Evolutionary conservation across 2,113 vertebrate species (phyloP).

Genomic region (Pseudorhombus dupliciocellatus): DNA sequence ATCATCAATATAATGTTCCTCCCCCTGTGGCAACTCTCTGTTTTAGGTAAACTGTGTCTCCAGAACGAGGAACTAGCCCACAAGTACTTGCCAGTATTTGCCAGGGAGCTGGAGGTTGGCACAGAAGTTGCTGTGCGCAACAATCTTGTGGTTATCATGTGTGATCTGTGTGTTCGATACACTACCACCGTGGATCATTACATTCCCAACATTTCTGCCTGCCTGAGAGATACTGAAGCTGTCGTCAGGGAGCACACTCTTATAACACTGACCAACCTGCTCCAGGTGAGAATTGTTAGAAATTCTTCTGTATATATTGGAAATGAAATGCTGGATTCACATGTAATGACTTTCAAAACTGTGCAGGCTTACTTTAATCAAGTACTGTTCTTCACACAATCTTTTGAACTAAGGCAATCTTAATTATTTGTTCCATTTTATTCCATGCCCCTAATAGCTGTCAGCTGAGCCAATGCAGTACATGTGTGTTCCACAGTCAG

Average conservation of each 20-base stretch:
- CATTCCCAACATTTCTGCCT: conserved; percentile 87
- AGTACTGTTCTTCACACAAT: too few relatives aligned
- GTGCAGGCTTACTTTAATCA: too few relatives aligned
- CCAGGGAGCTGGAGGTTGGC: conserved; percentile 89
- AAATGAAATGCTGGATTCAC: too few relatives aligned
- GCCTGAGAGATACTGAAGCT: conserved; percentile 84
- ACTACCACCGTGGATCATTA: conserved; percentile 90
- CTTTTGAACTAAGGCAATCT: too few relatives aligned
- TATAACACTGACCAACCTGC: conserved; percentile 92
- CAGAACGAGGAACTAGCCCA: conserved; percentile 91
- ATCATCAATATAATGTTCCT: background rate
- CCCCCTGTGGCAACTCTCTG: background rate
- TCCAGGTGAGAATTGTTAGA: conserved; percentile 82
- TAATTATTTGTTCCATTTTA: too few relatives aligned
- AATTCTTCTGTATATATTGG: background rate
- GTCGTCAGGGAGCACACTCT: conserved; percentile 91
- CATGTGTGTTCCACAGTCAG: too few relatives aligned
- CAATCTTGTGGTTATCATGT: conserved; percentile 89
- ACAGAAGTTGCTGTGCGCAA: conserved; percentile 85
- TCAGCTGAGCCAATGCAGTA: too few relatives aligned
- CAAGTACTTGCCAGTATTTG: conserved; percentile 87
- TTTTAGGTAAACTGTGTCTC: conserved; percentile 91
- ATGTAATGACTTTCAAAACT: too few relatives aligned
- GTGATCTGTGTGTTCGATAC: conserved; percentile 93
- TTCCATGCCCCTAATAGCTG: too few relatives aligned